A percentile compares a stretch with the other conserved stretches of the same genome.
Conservation (phyloP, 2,888 invertebrate genomes). For the Baronia brevicornis region DNA sequence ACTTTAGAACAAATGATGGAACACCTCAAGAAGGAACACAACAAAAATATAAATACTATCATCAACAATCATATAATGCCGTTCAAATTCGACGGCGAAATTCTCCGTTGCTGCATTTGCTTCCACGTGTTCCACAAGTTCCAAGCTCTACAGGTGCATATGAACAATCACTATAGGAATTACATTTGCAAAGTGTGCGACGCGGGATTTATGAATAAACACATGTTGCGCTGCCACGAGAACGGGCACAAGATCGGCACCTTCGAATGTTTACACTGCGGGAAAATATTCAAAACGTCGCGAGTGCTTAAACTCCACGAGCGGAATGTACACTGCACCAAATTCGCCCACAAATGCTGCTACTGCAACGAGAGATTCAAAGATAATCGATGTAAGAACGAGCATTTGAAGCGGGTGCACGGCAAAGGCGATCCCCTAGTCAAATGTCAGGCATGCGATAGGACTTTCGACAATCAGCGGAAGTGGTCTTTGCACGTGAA, state of each 20-base stretch:
- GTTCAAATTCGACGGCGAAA: conserved; percentile 37
- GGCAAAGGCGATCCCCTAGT: conserved; percentile 25
- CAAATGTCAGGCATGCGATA: conserved; percentile 39
- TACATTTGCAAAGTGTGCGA: conserved; percentile 38
- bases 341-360: conserved; percentile 32
- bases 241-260: conserved; percentile 31
- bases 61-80: conserved; percentile 43
- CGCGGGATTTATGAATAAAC: conserved; percentile 32
- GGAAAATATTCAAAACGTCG: conserved; percentile 62
- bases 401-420: conserved; percentile 36
- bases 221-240: conserved; percentile 24
- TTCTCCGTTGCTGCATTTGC: conserved; percentile 36
- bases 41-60: conserved; percentile 30
- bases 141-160: conserved; percentile 36
- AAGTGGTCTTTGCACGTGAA: conserved; percentile 32
- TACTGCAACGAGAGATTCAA: conserved; percentile 36
- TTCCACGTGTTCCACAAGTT: conserved; percentile 32
- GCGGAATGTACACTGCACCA: conserved; percentile 22
- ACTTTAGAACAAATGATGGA: conserved; percentile 31
- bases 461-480: conserved; percentile 26
- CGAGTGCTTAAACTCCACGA: conserved; percentile 58
- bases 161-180: conserved; percentile 43
- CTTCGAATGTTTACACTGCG: conserved; percentile 48
- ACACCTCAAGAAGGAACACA: conserved; percentile 35
- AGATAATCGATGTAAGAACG: conserved; percentile 28